Conservation (phyloP, 2,113 vertebrate genomes). For the Podiceps cristatus region DNA sequence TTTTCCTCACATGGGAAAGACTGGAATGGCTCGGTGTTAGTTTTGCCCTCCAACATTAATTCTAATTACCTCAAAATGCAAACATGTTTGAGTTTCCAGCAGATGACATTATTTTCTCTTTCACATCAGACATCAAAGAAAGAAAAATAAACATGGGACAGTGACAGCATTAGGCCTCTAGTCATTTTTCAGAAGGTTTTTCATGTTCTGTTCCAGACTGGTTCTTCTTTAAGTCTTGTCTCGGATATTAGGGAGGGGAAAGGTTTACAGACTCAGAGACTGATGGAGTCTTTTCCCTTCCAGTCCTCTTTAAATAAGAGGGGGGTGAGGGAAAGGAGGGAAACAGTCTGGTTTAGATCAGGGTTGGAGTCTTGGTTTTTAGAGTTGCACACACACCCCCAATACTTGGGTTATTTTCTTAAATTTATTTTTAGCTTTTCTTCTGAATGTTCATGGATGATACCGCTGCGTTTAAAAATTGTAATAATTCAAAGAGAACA, state of each 20-base stretch:
- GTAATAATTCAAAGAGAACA: conserved; percentile 2
- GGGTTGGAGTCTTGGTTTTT: conserved; percentile 62
- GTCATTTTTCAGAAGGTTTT: conserved; percentile 80
- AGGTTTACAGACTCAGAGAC: conserved; percentile 60
- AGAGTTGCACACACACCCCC: background rate
- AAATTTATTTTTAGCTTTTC: conserved; percentile 58
- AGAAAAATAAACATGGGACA: conserved; percentile 80
- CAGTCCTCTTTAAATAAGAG: conserved; percentile 72
- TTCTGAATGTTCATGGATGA: conserved; percentile 44
- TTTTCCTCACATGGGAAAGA: conserved; percentile 77
- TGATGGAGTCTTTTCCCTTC: conserved; percentile 76
- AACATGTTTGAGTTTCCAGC: conserved; percentile 77
- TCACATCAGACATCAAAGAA: conserved; percentile 82
- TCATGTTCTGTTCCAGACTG: conserved; percentile 75
- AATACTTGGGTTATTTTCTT: conserved; percentile 57
- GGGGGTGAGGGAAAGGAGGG: background rate
- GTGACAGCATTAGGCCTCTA: conserved; percentile 77
- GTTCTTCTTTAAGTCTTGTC: conserved; percentile 75
- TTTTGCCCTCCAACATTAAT: conserved; percentile 81
- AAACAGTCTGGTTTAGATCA: conserved; percentile 81
- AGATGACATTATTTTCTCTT: conserved; percentile 82
- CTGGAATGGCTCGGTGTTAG: conserved; percentile 66
- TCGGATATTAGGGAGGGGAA: conserved; percentile 73
- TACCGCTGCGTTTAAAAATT: conserved; percentile 49
- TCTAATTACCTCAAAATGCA: conserved; percentile 84